Evolutionary conservation across 2,888 invertebrate species (phyloP).

Genomic region (Cryptophagus acutangulus): DNA sequence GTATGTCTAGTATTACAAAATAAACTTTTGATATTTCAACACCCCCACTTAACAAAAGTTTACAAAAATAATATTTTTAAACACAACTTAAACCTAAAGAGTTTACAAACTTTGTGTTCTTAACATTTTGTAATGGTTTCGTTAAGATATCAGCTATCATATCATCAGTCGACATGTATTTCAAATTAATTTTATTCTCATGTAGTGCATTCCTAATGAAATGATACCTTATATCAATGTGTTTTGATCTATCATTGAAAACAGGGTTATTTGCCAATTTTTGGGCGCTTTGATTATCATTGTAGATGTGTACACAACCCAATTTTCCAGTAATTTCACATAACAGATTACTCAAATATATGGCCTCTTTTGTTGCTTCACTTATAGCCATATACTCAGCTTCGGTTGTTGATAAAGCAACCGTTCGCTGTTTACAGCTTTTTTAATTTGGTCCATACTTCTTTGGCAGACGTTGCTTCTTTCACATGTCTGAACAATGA

Average conservation of each 20-base stretch:
- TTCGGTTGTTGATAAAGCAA: no score
- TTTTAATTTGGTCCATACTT: no score
- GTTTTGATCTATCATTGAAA: constrained; percentile 13
- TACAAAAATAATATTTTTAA: constrained; percentile 4
- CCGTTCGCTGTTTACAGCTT: no score
- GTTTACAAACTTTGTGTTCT: constrained; percentile 11
- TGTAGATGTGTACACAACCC: constrained; percentile 11
- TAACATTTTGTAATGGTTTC: constrained; percentile 7
- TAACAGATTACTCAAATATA: constrained; percentile 18
- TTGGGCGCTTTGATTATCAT: no score
- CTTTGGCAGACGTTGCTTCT: no score
- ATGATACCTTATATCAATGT: no score
- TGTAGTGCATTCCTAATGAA: constrained; percentile 16
- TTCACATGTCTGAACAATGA: no score
- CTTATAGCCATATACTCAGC: constrained; percentile 13
- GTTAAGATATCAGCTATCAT: constrained; percentile 17
- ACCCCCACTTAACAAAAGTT: constrained; percentile 13
- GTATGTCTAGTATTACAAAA: no score
- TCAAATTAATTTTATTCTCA: constrained; percentile 11
- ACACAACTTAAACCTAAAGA: constrained; percentile 6
- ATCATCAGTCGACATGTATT: constrained; percentile 15
- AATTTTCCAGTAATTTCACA: constrained; percentile 13
- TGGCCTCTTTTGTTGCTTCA: constrained; percentile 14
- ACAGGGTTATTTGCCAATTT: constrained; percentile 16
- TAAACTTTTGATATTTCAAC: no score